Evolutionary conservation across 2,888 invertebrate species (phyloP), one percentile per base, ranked within the genome.

Genomic region (Drosophila paramelanica): DNA sequence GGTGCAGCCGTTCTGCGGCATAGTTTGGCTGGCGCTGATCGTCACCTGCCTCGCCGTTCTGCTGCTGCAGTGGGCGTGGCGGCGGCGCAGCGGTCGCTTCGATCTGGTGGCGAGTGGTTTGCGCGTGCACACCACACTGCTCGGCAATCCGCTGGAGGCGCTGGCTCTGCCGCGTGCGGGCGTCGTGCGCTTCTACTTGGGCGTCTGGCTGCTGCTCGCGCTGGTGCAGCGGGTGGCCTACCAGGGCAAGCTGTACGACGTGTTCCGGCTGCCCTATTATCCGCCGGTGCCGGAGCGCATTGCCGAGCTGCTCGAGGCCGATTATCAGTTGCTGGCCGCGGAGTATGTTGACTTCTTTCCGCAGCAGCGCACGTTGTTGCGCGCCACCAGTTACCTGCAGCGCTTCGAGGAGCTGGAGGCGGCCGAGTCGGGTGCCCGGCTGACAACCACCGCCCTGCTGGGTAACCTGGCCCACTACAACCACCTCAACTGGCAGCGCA

Each of bases 151-250:
- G 0, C 20, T 91, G 1, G 71, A 58, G 8, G 38, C 20, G 0
- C 2, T 27, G 0, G 39, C 51, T 0, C 3, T 89, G 13, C 90
- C 91, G 0, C 67, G 60, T 0, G 50, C 64, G 2, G 68, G 67
- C 4, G 69, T 77, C 36, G 77, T 87, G 1, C 85, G 90, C 1
- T 66, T 74, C 7, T 51, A 88, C 1, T 25, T 91, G 0, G 69
- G 75, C 7, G 7, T 62, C 3, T 91, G 91, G 91, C 25, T 92
- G 3, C 46, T 91, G 2, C 53, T 79, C 5, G 83, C 88, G 0
- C 45, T 92, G n/a, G 79, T 92, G 8, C 62, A 91, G n/a, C 89
- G 92, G 0, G 89, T 81, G 10, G 88, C 89, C 13, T 92, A 92
- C 59, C 92, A 92, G 72, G 91, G 90, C 14, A 91, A 91, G 57